phyloP scores from a whole-genome alignment of 2,888 invertebrate species.

The Arctia plantaginis region DNA sequence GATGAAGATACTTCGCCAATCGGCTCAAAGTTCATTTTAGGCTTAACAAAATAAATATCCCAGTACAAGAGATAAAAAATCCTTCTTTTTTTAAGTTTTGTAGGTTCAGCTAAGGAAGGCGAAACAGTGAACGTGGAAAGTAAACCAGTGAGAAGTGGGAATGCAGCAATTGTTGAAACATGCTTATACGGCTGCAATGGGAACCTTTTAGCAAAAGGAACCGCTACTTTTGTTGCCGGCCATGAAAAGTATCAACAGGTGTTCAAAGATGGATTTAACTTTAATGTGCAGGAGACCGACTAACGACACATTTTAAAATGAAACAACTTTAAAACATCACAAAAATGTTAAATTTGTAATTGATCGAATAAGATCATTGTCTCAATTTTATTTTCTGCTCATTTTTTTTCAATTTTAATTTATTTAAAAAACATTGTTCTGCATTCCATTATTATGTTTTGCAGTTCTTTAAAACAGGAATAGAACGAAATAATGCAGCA shows the following conservation, averaged over 20 bases:
- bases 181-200: slow-evolving; percentile 47
- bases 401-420: not conserved
- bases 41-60: too few relatives aligned
- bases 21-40: not conserved
- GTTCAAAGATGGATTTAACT: slow-evolving; percentile 30
- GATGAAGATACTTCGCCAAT: too few relatives aligned
- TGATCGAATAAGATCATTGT: not conserved
- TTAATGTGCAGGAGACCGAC: slow-evolving; percentile 43
- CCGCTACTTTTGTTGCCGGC: slow-evolving; percentile 42
- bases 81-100: slow-evolving; percentile 48
- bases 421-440: not conserved
- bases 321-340: not conserved
- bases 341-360: not conserved
- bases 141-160: slow-evolving; percentile 45
- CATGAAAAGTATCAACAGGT: slow-evolving; percentile 42
- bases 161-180: slow-evolving; percentile 50
- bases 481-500: too few relatives aligned
- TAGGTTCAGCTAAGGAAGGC: slow-evolving; percentile 47
- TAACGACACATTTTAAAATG: not conserved
- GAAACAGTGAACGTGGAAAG: slow-evolving; percentile 55
- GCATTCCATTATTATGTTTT: too few relatives aligned
- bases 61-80: not conserved
- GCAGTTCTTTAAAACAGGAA: too few relatives aligned
- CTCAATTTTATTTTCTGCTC: not conserved
- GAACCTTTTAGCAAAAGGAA: slow-evolving; percentile 54